Percentiles rank a stretch among this genome's conserved stretches.
phyloP scores from a whole-genome alignment of 1,140 invertebrate genomes.

The Platorchestia sp. region DNA sequence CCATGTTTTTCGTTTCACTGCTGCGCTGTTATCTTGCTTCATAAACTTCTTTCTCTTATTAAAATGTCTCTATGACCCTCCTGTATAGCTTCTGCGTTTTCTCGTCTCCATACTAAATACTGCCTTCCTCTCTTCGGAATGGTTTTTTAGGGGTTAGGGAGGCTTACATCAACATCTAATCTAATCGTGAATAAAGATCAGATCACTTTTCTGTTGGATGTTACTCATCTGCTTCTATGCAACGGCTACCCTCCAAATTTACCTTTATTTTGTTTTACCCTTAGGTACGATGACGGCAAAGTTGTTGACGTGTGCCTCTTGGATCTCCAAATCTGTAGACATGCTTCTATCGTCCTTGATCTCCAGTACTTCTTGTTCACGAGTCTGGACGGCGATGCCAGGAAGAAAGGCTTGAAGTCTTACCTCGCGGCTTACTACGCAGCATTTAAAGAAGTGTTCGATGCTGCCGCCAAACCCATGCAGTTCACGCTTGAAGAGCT shows the following conservation, averaged over 20 bases:
- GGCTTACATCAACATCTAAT: too few species aligned
- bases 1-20: too few species aligned
- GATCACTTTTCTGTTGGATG: not conserved
- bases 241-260: not conserved
- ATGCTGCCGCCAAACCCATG: not conserved
- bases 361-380: conserved; percentile 49
- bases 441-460: not conserved
- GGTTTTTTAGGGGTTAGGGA: too few species aligned
- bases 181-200: not conserved
- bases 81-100: not conserved
- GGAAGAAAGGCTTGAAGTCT: conserved; percentile 16
- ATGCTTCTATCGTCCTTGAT: conserved; percentile 35
- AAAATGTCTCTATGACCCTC: too few species aligned
- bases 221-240: not conserved
- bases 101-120: not conserved
- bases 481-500: conserved; percentile 23
- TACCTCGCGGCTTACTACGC: not conserved
- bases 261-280: not conserved
- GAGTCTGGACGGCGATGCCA: conserved; percentile 42
- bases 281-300: conserved; percentile 16
- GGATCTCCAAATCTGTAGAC: conserved; percentile 37
- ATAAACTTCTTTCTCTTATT: too few species aligned
- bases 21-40: too few species aligned
- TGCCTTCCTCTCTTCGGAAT: too few species aligned
- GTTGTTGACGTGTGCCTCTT: conserved; percentile 29